Conservation (phyloP, 2,797 vertebrate species). For the Halcyon smyrnensis region DNA sequence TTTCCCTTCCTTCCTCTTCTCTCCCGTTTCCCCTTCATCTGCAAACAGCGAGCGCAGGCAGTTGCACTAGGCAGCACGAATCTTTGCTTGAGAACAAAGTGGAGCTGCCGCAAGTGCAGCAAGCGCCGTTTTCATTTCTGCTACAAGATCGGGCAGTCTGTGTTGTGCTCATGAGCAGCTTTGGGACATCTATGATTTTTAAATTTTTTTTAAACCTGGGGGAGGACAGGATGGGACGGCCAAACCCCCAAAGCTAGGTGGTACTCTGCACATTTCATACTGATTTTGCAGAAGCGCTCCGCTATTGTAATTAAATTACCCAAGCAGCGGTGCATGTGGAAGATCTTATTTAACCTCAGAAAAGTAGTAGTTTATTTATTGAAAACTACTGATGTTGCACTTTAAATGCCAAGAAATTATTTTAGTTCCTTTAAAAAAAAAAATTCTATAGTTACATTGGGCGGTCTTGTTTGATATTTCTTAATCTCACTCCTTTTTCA, state of each 20-base stretch:
- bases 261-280: slow-evolving; percentile 21
- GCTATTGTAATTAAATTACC: slow-evolving; percentile 79
- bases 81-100: slow-evolving; percentile 68
- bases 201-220: neutral
- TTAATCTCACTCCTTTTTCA: slow-evolving; percentile 90
- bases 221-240: rapidly evolving
- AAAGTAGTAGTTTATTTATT: slow-evolving; percentile 81
- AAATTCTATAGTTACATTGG: slow-evolving; percentile 81
- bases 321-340: slow-evolving; percentile 72
- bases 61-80: slow-evolving; percentile 81
- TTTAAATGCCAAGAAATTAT: slow-evolving; percentile 83
- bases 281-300: slow-evolving; percentile 40
- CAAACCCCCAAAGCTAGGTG: neutral
- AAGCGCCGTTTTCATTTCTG: neutral
- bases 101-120: slow-evolving; percentile 49
- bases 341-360: slow-evolving; percentile 77
- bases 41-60: slow-evolving; percentile 83
- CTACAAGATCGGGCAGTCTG: neutral
- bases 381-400: slow-evolving; percentile 82
- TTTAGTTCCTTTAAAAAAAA: slow-evolving; percentile 73
- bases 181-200: neutral
- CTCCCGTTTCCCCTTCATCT: slow-evolving; percentile 76
- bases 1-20: slow-evolving; percentile 69
- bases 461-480: slow-evolving; percentile 90
- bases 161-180: neutral